These are phyloP conservation scores for Crotalus horridus DNA, from an alignment of 2,113 vertebrate species.

Conservation along the genomic window DNA sequence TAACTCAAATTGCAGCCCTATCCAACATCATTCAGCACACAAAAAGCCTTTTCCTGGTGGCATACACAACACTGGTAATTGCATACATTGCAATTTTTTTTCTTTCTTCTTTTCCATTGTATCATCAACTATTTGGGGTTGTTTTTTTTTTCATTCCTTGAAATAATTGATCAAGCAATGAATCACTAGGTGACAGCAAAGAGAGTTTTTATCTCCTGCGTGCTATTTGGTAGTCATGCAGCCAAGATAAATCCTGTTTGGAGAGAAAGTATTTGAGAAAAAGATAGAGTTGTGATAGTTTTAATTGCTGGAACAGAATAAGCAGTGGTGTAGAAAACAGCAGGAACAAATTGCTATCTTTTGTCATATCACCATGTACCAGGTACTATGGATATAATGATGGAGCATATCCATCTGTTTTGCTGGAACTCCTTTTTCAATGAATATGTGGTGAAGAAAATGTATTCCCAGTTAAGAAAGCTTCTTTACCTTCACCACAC, in stretches of 20 bases:
- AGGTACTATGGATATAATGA: background rate
- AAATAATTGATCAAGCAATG: background rate
- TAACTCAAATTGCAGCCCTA: background rate
- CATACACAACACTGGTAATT: background rate
- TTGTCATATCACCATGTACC: background rate
- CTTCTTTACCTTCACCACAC: background rate
- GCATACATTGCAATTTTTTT: background rate
- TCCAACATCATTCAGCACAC: background rate
- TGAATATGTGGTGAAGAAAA: background rate
- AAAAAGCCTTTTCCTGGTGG: background rate
- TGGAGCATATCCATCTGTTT: background rate
- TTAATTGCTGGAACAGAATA: constrained; percentile 35
- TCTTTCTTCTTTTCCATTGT: background rate
- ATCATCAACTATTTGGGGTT: background rate
- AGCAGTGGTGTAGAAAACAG: constrained; percentile 27
- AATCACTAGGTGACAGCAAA: background rate
- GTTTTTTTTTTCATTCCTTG: background rate
- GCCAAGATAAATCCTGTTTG: background rate
- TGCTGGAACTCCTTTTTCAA: background rate
- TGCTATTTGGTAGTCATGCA: background rate
- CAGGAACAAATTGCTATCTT: background rate
- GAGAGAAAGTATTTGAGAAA: background rate
- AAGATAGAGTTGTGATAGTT: background rate
- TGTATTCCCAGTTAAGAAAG: background rate
- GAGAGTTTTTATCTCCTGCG: background rate